Conservation (phyloP, 2,113 vertebrate species). For the Laterallus jamaicensis region DNA sequence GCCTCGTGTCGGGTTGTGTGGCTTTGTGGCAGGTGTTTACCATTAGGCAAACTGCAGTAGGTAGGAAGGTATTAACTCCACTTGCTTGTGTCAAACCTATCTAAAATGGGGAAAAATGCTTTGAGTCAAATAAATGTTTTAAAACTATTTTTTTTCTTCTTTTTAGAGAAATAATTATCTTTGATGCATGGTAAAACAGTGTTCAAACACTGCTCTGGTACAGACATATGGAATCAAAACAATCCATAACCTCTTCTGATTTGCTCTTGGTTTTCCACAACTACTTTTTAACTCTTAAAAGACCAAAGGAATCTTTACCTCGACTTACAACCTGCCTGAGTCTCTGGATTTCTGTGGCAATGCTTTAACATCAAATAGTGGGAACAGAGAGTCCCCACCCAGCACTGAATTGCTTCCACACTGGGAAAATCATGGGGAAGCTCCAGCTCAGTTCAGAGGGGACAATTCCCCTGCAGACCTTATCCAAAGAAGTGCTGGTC, state of each 20-base stretch:
- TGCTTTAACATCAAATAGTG: background rate
- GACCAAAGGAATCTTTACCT: background rate
- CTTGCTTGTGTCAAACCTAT: background rate
- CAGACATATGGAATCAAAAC: background rate
- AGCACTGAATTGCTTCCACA: background rate
- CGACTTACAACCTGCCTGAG: fast-evolving
- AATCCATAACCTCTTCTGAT: background rate
- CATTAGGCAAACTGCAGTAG: background rate
- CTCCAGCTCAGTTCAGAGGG: background rate
- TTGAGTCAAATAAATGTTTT: background rate
- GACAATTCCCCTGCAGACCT: background rate
- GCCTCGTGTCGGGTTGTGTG: background rate
- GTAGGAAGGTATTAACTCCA: background rate
- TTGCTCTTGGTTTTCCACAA: background rate
- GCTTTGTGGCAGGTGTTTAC: background rate
- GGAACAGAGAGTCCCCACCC: background rate
- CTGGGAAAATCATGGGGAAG: background rate
- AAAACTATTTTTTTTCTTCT: background rate
- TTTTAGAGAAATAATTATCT: background rate
- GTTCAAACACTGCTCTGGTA: background rate
- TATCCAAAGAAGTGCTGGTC: background rate
- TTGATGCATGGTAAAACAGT: background rate
- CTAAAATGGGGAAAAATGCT: background rate
- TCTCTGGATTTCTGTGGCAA: background rate
- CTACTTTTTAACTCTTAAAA: background rate